Evolutionary conservation across 2,888 invertebrate species (phyloP), one percentile per base, ranked within the genome.

Genomic region (Acanthacorydalis orientalis): DNA sequence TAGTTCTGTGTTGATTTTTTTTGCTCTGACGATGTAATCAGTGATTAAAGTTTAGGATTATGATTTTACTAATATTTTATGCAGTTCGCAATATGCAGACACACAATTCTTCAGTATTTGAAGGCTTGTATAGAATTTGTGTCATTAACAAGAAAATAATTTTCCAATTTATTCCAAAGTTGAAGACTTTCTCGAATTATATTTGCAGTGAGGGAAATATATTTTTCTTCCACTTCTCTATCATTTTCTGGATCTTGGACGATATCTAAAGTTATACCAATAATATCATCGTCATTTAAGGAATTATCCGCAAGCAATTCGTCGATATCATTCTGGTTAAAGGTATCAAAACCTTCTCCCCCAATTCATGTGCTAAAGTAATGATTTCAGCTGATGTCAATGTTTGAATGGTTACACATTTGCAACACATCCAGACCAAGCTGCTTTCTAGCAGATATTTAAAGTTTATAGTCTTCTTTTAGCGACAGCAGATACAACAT

Each of bases 331-430:
- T 48, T 51, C 48, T 51, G 48, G 34, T 50, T 38, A 44, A 57
- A 51, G 49, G 53, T 51, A 48, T 57, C 53, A 53, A 58, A 57
- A 40, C 54, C 56, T 46, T 57, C 54, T 48, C 56, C 55, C 35
- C 53, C 51, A 51, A 59, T 45, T 51, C 12, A 47, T 56, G 56
- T 49, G 54, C 56, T 31, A 53, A 49, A 46, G 49, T 42, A 47
- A 53, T 51, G 40, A 56, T 56, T 43, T 52, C 50, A 23, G 2
- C 23, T 23, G 23, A 23, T 23, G 23, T 23, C 23, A 6, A 23
- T 23, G 23, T 23, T 23, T 23, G 23, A 23, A 23, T 23, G 23
- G 23, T 23, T 23, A 4, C 23, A 23, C 23, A 6, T 23, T 23
- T 23, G 23, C 23, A 23, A 23, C 23, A 23, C 3, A 23, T 23